These are phyloP conservation scores for Euspilapteryx auroguttella DNA, from an alignment of 2,888 invertebrate genomes.

Conservation along the genomic window DNA sequence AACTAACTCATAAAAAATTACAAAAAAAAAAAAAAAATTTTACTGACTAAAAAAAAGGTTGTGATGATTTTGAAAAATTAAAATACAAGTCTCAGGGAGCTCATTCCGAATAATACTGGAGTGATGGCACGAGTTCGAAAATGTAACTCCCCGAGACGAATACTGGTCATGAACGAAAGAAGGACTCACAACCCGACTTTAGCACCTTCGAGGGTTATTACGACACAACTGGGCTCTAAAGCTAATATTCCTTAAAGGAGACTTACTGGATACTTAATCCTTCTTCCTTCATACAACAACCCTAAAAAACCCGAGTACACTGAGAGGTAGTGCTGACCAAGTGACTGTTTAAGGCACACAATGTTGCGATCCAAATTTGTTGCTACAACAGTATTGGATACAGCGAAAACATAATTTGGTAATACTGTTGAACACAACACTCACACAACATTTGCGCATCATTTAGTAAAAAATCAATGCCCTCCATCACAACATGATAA, in stretches of 20 bases:
- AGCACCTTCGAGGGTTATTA: slow-evolving; percentile 41
- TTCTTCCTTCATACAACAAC: slow-evolving; percentile 32
- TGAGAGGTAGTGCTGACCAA: slow-evolving; percentile 14
- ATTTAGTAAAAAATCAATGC: slow-evolving; percentile 17
- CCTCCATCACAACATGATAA: slow-evolving; percentile 52
- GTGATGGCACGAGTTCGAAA: slow-evolving; percentile 53
- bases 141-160: slow-evolving; percentile 52
- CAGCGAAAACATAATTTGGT: slow-evolving; percentile 18
- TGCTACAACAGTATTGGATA: slow-evolving; percentile 23
- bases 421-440: slow-evolving; percentile 17
- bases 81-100: slow-evolving; percentile 43
- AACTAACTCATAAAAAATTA: slow-evolving; percentile 45
- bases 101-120: slow-evolving; percentile 52
- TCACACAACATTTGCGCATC: slow-evolving; percentile 10
- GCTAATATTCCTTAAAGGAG: too few relatives aligned
- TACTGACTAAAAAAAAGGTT: slow-evolving; percentile 53
- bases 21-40: slow-evolving; percentile 50
- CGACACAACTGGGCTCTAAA: slow-evolving; percentile 19
- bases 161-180: slow-evolving; percentile 53
- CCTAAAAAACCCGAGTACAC: slow-evolving; percentile 24
- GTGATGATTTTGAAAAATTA: slow-evolving; percentile 48
- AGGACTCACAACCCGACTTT: slow-evolving; percentile 54
- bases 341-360: slow-evolving; percentile 31
- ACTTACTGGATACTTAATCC: slow-evolving; percentile 30
- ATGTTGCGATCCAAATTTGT: slow-evolving; percentile 37